These are phyloP conservation scores for Gortyna flavago DNA, from an alignment of 2,888 invertebrate genomes.

Conservation along the genomic window DNA sequence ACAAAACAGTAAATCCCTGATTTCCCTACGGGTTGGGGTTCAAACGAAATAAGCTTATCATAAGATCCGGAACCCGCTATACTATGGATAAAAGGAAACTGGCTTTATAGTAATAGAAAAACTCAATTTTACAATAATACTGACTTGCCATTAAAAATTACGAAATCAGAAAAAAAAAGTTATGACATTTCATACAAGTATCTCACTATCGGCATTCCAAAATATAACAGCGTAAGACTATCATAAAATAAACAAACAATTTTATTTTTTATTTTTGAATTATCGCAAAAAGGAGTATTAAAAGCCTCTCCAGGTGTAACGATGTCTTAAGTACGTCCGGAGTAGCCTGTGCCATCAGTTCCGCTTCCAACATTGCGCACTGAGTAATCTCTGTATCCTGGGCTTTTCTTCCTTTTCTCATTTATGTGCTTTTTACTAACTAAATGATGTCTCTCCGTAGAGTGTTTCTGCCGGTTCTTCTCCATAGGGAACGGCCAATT, in stretches of 20 bases:
- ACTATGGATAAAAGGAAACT: constrained; percentile 7
- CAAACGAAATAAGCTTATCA: constrained; percentile 36
- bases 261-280: neutral
- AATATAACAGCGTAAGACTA: too few species aligned
- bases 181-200: neutral
- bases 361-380: neutral
- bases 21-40: constrained; percentile 52
- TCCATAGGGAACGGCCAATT: neutral
- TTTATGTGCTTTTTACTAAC: too few species aligned
- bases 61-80: constrained; percentile 18
- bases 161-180: neutral
- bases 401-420: neutral
- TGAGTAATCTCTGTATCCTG: neutral
- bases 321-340: neutral
- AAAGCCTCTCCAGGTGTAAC: neutral
- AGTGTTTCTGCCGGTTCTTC: neutral
- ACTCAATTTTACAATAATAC: neutral
- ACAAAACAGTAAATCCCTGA: constrained; percentile 46
- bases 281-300: neutral
- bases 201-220: neutral
- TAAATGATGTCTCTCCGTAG: too few species aligned
- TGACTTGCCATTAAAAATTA: neutral
- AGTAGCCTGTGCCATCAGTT: neutral
- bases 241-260: too few species aligned
- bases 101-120: constrained; percentile 4